A percentile compares a stretch with the other conserved stretches of the same genome.
Conservation (phyloP, 2,888 invertebrate species). For the Eulithis prunata region DNA sequence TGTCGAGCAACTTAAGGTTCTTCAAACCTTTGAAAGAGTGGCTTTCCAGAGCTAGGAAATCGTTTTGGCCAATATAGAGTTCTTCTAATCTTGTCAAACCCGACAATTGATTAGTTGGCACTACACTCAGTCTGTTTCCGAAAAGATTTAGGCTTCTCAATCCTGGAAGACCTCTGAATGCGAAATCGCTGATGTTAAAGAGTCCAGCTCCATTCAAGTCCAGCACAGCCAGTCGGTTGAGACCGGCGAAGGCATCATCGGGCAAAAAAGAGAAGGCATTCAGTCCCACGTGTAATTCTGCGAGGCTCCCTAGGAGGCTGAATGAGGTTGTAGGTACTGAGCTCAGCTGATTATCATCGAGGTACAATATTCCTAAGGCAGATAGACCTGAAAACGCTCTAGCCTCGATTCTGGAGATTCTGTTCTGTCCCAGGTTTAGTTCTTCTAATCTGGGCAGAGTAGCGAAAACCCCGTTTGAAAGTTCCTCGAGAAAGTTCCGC, state of each 20-base stretch:
- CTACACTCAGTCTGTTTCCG: conserved; percentile 89
- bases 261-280: conserved; percentile 91
- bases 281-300: conserved; percentile 93
- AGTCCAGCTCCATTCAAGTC: conserved; percentile 93
- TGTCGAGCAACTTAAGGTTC: conserved; percentile 90
- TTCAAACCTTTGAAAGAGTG: conserved; percentile 91
- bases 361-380: conserved; percentile 90
- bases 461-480: conserved; percentile 89
- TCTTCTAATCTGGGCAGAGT: conserved; percentile 91
- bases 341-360: conserved; percentile 93
- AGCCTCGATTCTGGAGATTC: conserved; percentile 91
- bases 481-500: conserved; percentile 91
- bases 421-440: conserved; percentile 93
- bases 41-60: conserved; percentile 87
- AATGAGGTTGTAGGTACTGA: conserved; percentile 90
- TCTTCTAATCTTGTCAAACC: conserved; percentile 90
- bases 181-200: conserved; percentile 89
- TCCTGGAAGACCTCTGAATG: conserved; percentile 90
- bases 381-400: conserved; percentile 90
- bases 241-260: conserved; percentile 90
- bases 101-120: conserved; percentile 90
- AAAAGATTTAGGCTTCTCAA: conserved; percentile 90
- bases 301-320: conserved; percentile 89
- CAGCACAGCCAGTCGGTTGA: conserved; percentile 89
- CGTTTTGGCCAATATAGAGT: conserved; percentile 92